A percentile compares a stretch with the other conserved stretches of the same genome.
Evolutionary conservation across 2,113 vertebrate genomes (phyloP).

Genomic region (Macrotis lagotis): DNA sequence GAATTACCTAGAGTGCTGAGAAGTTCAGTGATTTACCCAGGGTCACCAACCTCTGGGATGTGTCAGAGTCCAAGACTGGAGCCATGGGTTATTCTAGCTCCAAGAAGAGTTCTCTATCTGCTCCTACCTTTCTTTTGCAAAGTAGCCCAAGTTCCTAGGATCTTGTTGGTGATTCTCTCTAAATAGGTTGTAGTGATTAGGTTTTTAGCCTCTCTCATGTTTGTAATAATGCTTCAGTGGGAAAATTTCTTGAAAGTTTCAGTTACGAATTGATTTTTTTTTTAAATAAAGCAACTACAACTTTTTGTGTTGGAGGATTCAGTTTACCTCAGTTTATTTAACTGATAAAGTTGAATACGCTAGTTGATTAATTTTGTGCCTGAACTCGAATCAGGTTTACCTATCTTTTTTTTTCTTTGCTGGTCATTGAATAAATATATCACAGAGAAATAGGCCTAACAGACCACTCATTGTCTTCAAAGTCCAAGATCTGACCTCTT

Average conservation of each 20-base stretch:
- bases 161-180: background rate
- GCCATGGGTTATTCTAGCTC: background rate
- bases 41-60: background rate
- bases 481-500: background rate
- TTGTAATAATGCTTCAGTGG: background rate
- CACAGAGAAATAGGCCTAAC: background rate
- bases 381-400: background rate
- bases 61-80: background rate
- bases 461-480: constrained; percentile 23
- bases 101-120: too few relatives aligned
- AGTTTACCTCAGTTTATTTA: background rate
- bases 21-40: background rate
- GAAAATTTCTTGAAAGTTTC: background rate
- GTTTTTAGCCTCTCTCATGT: background rate
- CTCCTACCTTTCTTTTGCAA: background rate
- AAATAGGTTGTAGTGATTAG: background rate
- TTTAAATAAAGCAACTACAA: background rate
- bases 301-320: background rate
- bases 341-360: background rate
- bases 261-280: background rate
- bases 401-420: constrained; percentile 28
- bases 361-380: constrained; percentile 2
- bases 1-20: background rate
- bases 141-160: background rate
- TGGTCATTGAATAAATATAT: constrained; percentile 17